Conservation (phyloP, 1,140 invertebrate species). For the Chironomus tepperi region DNA sequence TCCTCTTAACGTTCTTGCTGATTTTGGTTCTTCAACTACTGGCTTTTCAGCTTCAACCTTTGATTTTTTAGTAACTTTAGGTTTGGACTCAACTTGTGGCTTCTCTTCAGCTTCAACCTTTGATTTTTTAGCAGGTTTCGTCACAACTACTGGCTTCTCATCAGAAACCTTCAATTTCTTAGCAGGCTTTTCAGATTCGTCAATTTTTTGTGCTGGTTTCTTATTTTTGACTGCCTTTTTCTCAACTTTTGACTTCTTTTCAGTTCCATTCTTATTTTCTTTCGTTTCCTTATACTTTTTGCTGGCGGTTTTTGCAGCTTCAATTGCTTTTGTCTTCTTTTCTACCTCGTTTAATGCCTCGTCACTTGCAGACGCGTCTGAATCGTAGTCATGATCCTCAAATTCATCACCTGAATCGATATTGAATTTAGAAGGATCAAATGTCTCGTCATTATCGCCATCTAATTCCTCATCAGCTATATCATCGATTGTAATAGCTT, state of each 20-base stretch:
- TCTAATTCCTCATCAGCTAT: constrained; percentile 27
- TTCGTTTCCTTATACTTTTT: no score
- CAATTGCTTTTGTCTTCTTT: constrained; percentile 30
- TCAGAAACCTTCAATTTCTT: constrained; percentile 25
- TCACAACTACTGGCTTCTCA: constrained; percentile 24
- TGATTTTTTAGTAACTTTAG: background rate
- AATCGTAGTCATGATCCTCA: constrained; percentile 26
- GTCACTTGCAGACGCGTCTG: constrained; percentile 30
- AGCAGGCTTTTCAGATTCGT: no score
- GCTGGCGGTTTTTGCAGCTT: background rate
- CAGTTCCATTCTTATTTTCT: no score
- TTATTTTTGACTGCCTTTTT: no score
- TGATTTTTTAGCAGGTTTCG: no score
- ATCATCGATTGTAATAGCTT: background rate
- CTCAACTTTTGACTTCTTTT: no score
- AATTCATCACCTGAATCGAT: constrained; percentile 28
- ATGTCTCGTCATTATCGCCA: constrained; percentile 25
- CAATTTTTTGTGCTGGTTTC: no score
- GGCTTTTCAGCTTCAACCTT: background rate
- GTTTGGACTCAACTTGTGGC: background rate
- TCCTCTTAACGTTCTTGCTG: background rate
- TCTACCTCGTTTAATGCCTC: constrained; percentile 34
- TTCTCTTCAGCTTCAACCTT: background rate
- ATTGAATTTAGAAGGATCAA: constrained; percentile 18
- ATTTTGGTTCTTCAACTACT: background rate